These are phyloP conservation scores for Heliocidaris tuberculata DNA, from an alignment of 35 echinoderm and acorn worm genomes.

Conservation along the genomic window DNA sequence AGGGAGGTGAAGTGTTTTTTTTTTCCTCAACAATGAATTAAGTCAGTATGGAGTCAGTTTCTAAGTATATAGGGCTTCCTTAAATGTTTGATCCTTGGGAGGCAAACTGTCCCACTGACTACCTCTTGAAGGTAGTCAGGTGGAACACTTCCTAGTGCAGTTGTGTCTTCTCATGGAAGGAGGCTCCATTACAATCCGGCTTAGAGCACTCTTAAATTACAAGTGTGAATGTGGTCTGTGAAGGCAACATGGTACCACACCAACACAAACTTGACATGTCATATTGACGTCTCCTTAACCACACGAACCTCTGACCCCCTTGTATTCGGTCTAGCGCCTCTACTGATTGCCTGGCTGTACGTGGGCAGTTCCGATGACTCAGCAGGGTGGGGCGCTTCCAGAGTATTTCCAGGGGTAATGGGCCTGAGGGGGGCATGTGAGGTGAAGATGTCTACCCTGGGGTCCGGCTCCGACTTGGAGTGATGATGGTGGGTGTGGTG, in stretches of 20 bases:
- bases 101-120: no score
- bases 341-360: constrained; percentile 44
- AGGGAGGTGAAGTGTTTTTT: no score
- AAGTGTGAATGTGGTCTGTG: constrained; percentile 8
- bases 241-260: background rate
- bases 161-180: background rate
- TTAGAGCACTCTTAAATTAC: background rate
- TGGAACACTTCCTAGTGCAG: background rate
- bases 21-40: no score
- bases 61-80: no score
- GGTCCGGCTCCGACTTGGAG: constrained; percentile 50
- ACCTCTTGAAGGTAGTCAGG: no score
- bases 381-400: background rate
- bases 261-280: background rate
- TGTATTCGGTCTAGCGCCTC: background rate
- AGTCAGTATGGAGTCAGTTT: no score
- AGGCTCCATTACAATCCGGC: background rate
- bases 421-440: constrained; percentile 30
- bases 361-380: background rate
- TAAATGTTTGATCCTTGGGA: no score
- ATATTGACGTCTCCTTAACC: constrained; percentile 36
- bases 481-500: constrained; percentile 45
- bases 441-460: constrained; percentile 21
- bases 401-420: constrained; percentile 17
- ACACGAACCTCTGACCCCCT: constrained; percentile 23